Evolutionary conservation across 2,797 vertebrate genomes (phyloP), one percentile per base, ranked within the genome.

Genomic region (Chaenodraco wilsoni): DNA sequence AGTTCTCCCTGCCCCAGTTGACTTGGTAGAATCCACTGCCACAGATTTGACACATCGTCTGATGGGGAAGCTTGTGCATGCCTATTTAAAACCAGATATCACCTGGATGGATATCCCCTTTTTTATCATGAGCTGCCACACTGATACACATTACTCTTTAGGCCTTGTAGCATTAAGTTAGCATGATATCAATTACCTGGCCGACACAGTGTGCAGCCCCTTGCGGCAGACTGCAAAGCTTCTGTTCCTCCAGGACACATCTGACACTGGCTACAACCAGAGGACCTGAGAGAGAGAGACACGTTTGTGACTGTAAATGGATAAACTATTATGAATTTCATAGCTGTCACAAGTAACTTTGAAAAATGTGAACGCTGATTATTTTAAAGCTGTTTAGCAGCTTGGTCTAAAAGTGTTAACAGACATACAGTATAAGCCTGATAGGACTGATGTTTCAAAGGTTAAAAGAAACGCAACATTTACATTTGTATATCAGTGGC

Each of bases 1-100:
- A 98, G 80, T 56, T 91, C 65, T 96, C 95, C 81, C 92, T 90
- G 46, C 96, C 96, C 92, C 76, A 77, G 79, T 79, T 91, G 62
- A 94, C 84, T 70, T 97, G 96, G 89, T 90, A 98, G 75, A 89
- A 95, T 61, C 96, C 96, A 62, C 87, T 91, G 81, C 65, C 73
- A 56, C 96, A 98, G 83, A 94, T 94, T 68, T 92, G 94, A 87
- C 96, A 98, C 76, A 88, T 75, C 10, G 9, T 88, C 76, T 96
- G 94, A 0, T 72, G 77, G 37, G 92, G 56, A 19, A 91, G 78
- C 90, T 95, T 97, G 91, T 95, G 94, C 89, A 87, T 96, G 41
- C 96, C 96, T 97, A 83, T 81, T 60, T 1, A 87, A 87, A 81
- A 86, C 5, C 64, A 87, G 12, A 81, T 9, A 50, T 67, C 19